Evolutionary conservation across 2,113 vertebrate species (phyloP), one percentile per base, ranked within the genome.

Genomic region (Phycodurus eques): DNA sequence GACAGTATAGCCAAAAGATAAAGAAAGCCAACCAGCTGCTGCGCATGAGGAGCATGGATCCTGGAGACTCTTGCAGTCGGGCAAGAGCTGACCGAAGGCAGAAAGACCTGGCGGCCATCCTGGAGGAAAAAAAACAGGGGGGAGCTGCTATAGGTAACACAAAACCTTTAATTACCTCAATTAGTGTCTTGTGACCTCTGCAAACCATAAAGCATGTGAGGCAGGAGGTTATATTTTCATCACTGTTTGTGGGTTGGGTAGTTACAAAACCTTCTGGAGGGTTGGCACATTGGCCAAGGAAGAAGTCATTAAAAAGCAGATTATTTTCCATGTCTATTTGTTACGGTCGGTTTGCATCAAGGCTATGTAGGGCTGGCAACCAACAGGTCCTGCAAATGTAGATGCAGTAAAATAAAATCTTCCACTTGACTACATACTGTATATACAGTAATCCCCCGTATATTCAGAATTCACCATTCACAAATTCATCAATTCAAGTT

Each of bases 1-100:
- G 97, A 51, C 97, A 99, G 64, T 99, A 98, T 73, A 98, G 97
- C 80, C 97, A 99, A 89, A 99, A 98, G 91, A 98, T 99, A 83
- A 99, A 96, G 91, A 98, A 94, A 81, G 95, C 97, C 67, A 99
- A 99, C 72, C 97, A 98, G 70, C 94, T 99, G 83, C 88, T 99
- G 76, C 96, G 96, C 83, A 95, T 96, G 90, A 96, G 90, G 87
- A 96, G 91, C 84, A 93, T 95, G 67, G 96, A 98, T 75, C 86
- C 94, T 20, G 96, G 97, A 19, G 96, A 94, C 64, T 75, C 90
- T 0, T 86, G 89, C 70, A 81, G 68, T 75, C 93, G 89, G 33
- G 35, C 88, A 47, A 89, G 89, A 82, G 84, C 87, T 17, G 78
- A 95, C 89, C 85, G 65, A 87, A 93, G 86, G 57, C 92, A 93